Conservation (phyloP, 2,113 vertebrate species). For the Piprites chloris region DNA sequence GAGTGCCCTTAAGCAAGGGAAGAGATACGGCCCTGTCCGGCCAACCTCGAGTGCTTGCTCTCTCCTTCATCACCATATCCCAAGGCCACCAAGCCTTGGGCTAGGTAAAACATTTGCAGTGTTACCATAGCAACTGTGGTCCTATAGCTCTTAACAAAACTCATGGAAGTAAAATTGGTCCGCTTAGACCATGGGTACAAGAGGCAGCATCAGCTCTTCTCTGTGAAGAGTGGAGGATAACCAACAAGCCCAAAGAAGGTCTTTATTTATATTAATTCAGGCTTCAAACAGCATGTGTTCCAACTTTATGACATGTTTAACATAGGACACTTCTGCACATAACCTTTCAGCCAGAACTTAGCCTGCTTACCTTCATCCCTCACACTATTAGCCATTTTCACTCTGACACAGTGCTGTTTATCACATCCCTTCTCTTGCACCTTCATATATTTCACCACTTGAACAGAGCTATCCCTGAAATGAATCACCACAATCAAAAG, state of each 20-base stretch:
- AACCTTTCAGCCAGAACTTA: not conserved
- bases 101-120: not conserved
- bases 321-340: not conserved
- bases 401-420: fast-evolving
- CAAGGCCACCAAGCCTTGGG: not conserved
- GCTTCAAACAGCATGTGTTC: not conserved
- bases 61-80: not conserved
- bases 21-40: not conserved
- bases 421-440: not conserved
- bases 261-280: not conserved
- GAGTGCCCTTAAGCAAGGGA: not conserved
- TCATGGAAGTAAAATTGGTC: not conserved
- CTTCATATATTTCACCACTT: not conserved
- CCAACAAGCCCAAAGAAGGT: not conserved
- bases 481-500: not conserved
- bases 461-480: not conserved
- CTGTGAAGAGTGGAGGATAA: not conserved
- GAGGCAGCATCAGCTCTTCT: not conserved
- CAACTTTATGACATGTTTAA: not conserved
- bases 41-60: not conserved
- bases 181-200: not conserved
- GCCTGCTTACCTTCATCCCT: not conserved
- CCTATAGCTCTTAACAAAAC: not conserved
- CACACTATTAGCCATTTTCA: not conserved
- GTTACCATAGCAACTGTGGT: not conserved